Conservation (phyloP, 1,140 invertebrate genomes). For the Trinorchestia longiramus region DNA sequence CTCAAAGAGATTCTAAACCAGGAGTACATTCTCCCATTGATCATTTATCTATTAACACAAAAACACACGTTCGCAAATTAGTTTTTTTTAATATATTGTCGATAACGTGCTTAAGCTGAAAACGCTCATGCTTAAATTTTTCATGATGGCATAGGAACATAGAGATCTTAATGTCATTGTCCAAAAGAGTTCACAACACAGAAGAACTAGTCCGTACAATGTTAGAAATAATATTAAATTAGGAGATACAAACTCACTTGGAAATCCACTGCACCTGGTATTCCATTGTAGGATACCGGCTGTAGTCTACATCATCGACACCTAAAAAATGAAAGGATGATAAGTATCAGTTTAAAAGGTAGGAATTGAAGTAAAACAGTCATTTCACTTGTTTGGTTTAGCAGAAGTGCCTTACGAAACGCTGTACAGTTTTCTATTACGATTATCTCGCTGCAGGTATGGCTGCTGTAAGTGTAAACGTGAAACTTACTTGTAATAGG, state of each 20-base stretch:
- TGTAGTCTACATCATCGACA: slow-evolving; percentile 81
- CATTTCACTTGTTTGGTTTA: background rate
- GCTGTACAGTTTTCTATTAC: too few species aligned
- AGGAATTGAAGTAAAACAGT: background rate
- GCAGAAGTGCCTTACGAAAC: too few species aligned
- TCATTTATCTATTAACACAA: too few species aligned
- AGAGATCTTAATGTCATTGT: background rate
- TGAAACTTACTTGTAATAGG: too few species aligned
- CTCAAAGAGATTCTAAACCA: too few species aligned
- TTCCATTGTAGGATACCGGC: slow-evolving; percentile 82
- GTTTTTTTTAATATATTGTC: background rate
- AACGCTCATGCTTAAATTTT: background rate
- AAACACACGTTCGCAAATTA: background rate
- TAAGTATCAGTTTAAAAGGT: too few species aligned
- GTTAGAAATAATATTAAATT: background rate
- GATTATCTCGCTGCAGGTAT: too few species aligned
- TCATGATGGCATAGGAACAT: background rate
- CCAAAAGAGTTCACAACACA: background rate
- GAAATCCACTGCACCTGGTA: slow-evolving; percentile 86
- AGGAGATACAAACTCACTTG: background rate
- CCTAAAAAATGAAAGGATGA: slow-evolving; percentile 73
- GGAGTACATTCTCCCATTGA: too few species aligned
- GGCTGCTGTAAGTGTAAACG: too few species aligned
- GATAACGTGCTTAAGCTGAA: background rate
- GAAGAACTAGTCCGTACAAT: background rate